A percentile compares a stretch with the other conserved stretches of the same genome.
phyloP scores from a whole-genome alignment of 2,888 invertebrate genomes.

The Drosophila pseudotalamancana region DNA sequence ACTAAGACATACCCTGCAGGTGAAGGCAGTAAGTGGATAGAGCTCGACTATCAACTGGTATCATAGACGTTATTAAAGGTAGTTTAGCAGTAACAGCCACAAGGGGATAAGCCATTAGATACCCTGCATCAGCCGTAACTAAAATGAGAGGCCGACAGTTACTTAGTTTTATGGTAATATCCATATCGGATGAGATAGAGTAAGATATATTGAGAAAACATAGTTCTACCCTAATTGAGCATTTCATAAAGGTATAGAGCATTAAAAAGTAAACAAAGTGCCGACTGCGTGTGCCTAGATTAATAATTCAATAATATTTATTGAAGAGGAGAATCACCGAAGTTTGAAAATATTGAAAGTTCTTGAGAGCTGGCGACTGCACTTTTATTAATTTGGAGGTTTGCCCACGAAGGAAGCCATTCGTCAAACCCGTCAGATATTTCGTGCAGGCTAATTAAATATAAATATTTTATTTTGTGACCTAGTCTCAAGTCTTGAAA shows the following conservation, averaged over 20 bases:
- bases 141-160: no score
- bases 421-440: conserved; percentile 61
- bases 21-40: no score
- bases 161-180: no score
- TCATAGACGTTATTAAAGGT: no score
- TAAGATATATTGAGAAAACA: no score
- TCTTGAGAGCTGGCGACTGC: conserved; percentile 49
- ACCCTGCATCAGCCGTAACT: no score
- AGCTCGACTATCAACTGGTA: no score
- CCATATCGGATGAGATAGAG: no score
- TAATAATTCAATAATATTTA: conserved; percentile 43
- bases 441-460: conserved; percentile 66
- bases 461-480: conserved; percentile 45
- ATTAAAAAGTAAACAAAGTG: conserved; percentile 42
- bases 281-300: conserved; percentile 59
- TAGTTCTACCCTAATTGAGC: not conserved
- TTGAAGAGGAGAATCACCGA: conserved; percentile 7
- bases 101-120: no score
- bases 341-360: conserved; percentile 38
- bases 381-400: conserved; percentile 14
- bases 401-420: conserved; percentile 66
- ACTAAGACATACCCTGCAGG: not conserved
- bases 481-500: conserved; percentile 15
- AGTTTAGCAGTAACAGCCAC: no score
- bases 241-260: not conserved